phyloP scores from a whole-genome alignment of 2,113 vertebrate species.

The Neodontobutis hainanensis region DNA sequence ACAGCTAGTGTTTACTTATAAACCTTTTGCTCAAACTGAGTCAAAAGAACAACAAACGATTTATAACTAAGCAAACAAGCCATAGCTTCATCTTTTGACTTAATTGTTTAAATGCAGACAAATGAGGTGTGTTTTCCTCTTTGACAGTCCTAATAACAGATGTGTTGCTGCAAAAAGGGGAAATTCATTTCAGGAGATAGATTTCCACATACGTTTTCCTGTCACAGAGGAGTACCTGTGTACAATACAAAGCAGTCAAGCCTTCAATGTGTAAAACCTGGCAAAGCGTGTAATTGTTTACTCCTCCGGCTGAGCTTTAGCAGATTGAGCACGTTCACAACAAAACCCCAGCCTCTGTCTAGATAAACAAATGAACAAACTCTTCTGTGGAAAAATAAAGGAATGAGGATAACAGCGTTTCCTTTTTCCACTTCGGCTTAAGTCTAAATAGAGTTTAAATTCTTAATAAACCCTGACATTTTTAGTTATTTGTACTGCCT shows the following conservation, averaged over 20 bases:
- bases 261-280: conserved; percentile 55
- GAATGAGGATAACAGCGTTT: not conserved
- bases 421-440: conserved; percentile 18
- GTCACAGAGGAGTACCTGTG: conserved; percentile 18
- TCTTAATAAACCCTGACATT: conserved; percentile 34
- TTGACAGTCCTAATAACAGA: conserved; percentile 17
- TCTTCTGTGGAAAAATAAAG: conserved; percentile 26
- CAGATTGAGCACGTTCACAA: conserved; percentile 47
- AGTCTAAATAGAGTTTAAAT: conserved; percentile 24
- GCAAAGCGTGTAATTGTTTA: conserved; percentile 71
- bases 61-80: not conserved
- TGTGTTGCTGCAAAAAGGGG: not conserved
- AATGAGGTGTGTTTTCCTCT: conserved; percentile 27
- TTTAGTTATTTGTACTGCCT: conserved; percentile 2
- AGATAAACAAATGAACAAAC: conserved; percentile 61
- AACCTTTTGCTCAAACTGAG: not conserved
- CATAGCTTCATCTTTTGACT: conserved; percentile 4
- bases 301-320: conserved; percentile 48
- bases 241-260: conserved; percentile 36
- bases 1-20: not conserved
- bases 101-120: conserved; percentile 11
- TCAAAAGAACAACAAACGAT: not conserved
- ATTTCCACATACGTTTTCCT: conserved; percentile 20
- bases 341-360: conserved; percentile 28
- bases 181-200: conserved; percentile 32